A percentile compares a stretch with the other conserved stretches of the same genome.
phyloP scores from a whole-genome alignment of 2,797 vertebrate genomes.

The Falco biarmicus region DNA sequence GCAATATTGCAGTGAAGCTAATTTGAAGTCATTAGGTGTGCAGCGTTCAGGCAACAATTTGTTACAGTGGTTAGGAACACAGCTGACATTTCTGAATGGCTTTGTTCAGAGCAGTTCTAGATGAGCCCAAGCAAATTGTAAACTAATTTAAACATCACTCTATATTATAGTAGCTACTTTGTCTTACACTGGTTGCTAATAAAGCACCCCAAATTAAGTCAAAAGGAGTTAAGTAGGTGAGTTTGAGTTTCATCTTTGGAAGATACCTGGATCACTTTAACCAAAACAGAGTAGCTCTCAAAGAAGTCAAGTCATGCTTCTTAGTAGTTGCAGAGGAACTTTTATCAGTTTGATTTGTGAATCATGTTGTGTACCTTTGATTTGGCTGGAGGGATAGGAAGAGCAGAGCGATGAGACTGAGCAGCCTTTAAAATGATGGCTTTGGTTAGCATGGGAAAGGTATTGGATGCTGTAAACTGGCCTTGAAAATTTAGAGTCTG shows the following conservation, averaged over 20 bases:
- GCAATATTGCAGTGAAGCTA: slow-evolving; percentile 94
- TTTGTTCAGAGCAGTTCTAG: slow-evolving; percentile 95
- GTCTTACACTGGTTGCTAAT: slow-evolving; percentile 93
- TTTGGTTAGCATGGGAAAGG: not conserved
- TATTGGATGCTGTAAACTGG: not conserved
- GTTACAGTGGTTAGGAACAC: slow-evolving; percentile 94
- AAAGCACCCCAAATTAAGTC: slow-evolving; percentile 87
- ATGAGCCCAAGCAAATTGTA: slow-evolving; percentile 99
- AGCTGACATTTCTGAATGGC: slow-evolving; percentile 93
- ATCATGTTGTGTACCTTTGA: not conserved
- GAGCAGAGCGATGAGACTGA: not conserved
- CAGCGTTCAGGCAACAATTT: slow-evolving; percentile 97
- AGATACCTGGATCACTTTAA: slow-evolving; percentile 37
- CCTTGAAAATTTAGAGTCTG: not conserved
- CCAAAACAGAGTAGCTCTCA: slow-evolving; percentile 28
- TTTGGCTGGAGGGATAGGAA: not conserved
- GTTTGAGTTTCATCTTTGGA: slow-evolving; percentile 65
- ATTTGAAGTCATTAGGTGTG: slow-evolving; percentile 99
- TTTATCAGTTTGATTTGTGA: slow-evolving; percentile 36
- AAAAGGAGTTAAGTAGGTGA: slow-evolving; percentile 81
- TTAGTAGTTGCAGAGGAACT: not conserved
- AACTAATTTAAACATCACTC: slow-evolving; percentile 99
- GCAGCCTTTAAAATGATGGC: not conserved
- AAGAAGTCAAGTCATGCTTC: slow-evolving; percentile 13
- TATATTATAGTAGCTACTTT: slow-evolving; percentile 94